A percentile compares a stretch with the other conserved stretches of the same genome.
Conservation (phyloP, 2,888 invertebrate genomes). For the Flexamia atlantica region DNA sequence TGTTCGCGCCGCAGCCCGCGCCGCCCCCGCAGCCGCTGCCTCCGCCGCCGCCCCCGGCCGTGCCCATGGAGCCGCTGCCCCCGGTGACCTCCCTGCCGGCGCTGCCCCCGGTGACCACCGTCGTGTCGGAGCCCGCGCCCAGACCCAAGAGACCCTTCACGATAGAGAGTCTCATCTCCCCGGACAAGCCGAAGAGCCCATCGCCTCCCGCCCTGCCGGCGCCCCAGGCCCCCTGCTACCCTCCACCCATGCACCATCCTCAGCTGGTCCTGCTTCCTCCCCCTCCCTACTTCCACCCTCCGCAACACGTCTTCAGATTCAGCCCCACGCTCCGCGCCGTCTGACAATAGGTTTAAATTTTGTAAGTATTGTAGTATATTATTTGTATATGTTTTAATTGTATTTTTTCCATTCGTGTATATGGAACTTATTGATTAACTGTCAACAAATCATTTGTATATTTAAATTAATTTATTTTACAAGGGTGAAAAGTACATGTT, state of each 20-base stretch:
- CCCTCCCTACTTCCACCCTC: constrained; percentile 82
- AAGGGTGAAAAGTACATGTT: too few relatives aligned
- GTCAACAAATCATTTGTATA: not conserved
- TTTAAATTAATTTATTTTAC: not conserved
- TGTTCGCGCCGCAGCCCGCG: constrained; percentile 66
- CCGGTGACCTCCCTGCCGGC: constrained; percentile 62
- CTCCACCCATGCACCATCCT: constrained; percentile 56
- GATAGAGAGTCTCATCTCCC: constrained; percentile 74
- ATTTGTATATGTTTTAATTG: not conserved
- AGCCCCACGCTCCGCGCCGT: constrained; percentile 81
- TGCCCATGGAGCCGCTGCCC: constrained; percentile 30
- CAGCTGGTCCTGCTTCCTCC: constrained; percentile 76
- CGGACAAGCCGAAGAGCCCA: constrained; percentile 61
- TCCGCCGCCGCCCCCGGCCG: constrained; percentile 14
- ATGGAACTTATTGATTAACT: too few relatives aligned
- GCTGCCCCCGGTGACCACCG: constrained; percentile 50
- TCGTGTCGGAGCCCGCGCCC: constrained; percentile 67
- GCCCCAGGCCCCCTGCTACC: constrained; percentile 43
- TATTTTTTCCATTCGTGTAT: too few relatives aligned
- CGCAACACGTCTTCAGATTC: constrained; percentile 80
- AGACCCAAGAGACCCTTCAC: constrained; percentile 70
- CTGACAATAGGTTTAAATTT: constrained; percentile 74
- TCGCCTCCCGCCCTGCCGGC: constrained; percentile 47
- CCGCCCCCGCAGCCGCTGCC: constrained; percentile 65
- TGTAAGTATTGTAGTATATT: constrained; percentile 56